A percentile compares a stretch with the other conserved stretches of the same genome.
Evolutionary conservation across 1,140 invertebrate genomes (phyloP).

Genomic region (Microplitis demolitor): DNA sequence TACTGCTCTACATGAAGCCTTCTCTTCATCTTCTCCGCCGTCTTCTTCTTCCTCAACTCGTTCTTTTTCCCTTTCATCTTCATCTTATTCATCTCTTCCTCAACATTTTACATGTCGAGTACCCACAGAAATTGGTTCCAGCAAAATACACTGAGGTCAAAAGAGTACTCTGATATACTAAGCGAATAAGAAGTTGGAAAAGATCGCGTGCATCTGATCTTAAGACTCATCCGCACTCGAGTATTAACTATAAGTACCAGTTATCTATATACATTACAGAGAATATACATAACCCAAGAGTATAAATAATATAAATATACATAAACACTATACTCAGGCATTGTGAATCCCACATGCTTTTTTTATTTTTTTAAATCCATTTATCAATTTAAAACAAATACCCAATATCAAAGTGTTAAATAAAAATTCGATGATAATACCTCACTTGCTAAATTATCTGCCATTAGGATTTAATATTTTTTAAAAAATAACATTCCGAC

Average conservation of each 20-base stretch:
- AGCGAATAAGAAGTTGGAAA: slow-evolving; percentile 21
- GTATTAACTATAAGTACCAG: slow-evolving; percentile 51
- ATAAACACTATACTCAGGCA: background rate
- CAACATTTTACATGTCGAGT: background rate
- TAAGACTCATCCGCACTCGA: slow-evolving; percentile 47
- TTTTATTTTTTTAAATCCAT: too few relatives aligned
- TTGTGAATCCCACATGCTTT: background rate
- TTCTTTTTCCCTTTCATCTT: too few relatives aligned
- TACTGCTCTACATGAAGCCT: too few relatives aligned
- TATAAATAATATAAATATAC: background rate
- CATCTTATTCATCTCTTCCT: too few relatives aligned
- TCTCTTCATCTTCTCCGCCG: too few relatives aligned
- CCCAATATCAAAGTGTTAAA: too few relatives aligned
- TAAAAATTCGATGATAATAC: too few relatives aligned
- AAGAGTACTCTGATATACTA: slow-evolving; percentile 30
- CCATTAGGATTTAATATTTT: too few relatives aligned
- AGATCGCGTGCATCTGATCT: slow-evolving; percentile 44
- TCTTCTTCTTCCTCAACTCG: background rate
- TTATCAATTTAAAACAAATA: too few relatives aligned
- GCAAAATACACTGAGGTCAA: slow-evolving; percentile 43
- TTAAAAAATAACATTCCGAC: too few relatives aligned
- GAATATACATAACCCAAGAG: too few relatives aligned
- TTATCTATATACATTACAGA: slow-evolving; percentile 38
- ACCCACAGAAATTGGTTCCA: slow-evolving; percentile 47
- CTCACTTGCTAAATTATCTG: too few relatives aligned